A percentile compares a stretch with the other conserved stretches of the same genome.
phyloP scores from a whole-genome alignment of 2,888 invertebrate species.

The Cephus pygmeus region DNA sequence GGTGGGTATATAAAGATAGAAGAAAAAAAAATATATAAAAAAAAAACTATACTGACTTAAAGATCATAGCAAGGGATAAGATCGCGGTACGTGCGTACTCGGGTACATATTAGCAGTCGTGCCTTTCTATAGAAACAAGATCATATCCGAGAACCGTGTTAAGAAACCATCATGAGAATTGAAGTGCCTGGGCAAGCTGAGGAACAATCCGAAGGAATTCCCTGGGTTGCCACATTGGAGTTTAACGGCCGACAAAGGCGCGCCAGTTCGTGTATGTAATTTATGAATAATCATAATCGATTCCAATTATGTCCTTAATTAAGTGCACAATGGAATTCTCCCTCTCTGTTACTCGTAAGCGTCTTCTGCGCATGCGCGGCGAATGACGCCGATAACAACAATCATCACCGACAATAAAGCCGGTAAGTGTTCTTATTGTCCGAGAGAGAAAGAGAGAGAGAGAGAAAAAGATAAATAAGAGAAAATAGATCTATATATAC shows the following conservation, averaged over 20 bases:
- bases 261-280: neutral
- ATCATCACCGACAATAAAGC: constrained; percentile 1
- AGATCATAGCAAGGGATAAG: neutral
- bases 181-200: neutral
- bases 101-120: neutral
- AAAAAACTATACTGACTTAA: neutral
- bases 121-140: neutral
- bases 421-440: constrained; percentile 19
- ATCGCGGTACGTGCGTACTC: neutral
- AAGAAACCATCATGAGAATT: neutral
- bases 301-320: constrained; percentile 17
- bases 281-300: constrained; percentile 11
- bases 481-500: neutral
- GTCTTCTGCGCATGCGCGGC: neutral
- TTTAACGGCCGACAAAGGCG: constrained; percentile 5
- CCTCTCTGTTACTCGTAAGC: neutral
- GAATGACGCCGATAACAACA: constrained; percentile 8
- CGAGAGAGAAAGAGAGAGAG: constrained; percentile 16
- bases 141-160: neutral
- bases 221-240: neutral
- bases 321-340: neutral
- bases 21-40: neutral
- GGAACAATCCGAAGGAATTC: neutral
- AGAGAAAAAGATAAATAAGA: neutral
- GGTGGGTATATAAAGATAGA: neutral